Percentiles rank a stretch among this genome's conserved stretches.
These are phyloP conservation scores for Sinotaia quadrata DNA, from an alignment of 2,888 invertebrate genomes.

Conservation along the genomic window DNA sequence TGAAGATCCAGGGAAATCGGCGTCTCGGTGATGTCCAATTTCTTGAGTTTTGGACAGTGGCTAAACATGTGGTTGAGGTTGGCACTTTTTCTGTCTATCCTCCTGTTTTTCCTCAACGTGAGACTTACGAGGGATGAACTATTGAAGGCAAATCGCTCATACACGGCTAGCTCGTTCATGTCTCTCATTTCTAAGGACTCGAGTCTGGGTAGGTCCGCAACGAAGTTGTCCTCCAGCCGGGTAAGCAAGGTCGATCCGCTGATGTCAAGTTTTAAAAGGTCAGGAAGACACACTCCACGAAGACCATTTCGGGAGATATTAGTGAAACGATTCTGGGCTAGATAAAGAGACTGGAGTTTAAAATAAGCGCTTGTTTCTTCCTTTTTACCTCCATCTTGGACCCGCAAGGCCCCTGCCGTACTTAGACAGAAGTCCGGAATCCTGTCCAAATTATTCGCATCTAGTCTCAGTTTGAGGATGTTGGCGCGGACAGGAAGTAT, in stretches of 20 bases:
- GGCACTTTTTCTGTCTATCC: neutral
- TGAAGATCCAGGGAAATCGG: neutral
- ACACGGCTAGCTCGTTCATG: neutral
- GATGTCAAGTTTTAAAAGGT: conserved; percentile 12
- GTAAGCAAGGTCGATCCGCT: neutral
- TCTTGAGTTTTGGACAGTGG: neutral
- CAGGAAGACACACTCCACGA: conserved; percentile 1
- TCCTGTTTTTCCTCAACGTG: neutral
- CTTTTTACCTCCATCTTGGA: too few relatives aligned
- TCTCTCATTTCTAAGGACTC: neutral
- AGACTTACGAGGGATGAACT: conserved; percentile 12
- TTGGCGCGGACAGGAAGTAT: too few relatives aligned
- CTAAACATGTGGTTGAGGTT: neutral
- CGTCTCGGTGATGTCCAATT: neutral
- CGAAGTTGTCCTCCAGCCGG: conserved; percentile 16
- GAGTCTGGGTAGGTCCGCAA: conserved; percentile 16
- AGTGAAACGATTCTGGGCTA: neutral
- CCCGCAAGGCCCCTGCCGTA: too few relatives aligned
- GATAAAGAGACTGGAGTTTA: neutral
- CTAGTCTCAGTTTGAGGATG: too few relatives aligned
- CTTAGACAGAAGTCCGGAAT: too few relatives aligned
- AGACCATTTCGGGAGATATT: neutral
- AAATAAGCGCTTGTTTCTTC: too few relatives aligned
- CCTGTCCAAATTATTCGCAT: too few relatives aligned
- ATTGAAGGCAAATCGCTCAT: conserved; percentile 13